These are phyloP conservation scores for Colostygia pectinataria DNA, from an alignment of 2,888 invertebrate genomes.

Conservation along the genomic window DNA sequence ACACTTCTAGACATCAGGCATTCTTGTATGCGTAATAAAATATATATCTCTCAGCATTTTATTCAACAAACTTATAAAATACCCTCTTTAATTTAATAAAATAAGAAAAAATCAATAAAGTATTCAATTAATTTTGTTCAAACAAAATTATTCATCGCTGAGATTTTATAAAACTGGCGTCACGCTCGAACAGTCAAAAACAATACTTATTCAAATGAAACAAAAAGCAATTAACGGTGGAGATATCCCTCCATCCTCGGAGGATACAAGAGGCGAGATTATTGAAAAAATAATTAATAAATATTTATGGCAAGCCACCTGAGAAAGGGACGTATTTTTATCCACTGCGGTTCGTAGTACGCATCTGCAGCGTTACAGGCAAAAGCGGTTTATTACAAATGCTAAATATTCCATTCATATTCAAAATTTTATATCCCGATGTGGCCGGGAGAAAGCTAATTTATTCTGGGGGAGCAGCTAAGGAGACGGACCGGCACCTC, in stretches of 20 bases:
- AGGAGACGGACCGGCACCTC: conserved; percentile 72
- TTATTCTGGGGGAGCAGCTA: conserved; percentile 84
- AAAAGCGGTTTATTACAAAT: conserved; percentile 91
- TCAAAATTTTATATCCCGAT: conserved; percentile 94
- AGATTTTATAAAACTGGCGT: conserved; percentile 72
- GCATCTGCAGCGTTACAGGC: conserved; percentile 75
- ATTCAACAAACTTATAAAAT: neutral
- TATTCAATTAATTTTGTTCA: conserved; percentile 63
- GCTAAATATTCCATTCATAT: conserved; percentile 95
- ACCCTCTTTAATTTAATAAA: conserved; percentile 7
- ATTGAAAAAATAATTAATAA: conserved; percentile 84
- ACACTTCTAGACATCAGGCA: no score
- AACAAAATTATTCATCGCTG: conserved; percentile 72
- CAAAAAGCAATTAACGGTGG: conserved; percentile 81
- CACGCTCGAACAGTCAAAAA: conserved; percentile 79
- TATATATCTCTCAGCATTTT: no score
- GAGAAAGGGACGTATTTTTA: conserved; percentile 73
- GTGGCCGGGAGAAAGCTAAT: conserved; percentile 87
- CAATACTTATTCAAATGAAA: conserved; percentile 83
- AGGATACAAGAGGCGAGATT: conserved; percentile 78
- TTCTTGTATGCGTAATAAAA: neutral
- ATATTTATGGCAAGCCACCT: conserved; percentile 82
- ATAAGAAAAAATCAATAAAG: conserved; percentile 52
- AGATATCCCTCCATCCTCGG: conserved; percentile 77
- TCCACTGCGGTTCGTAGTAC: conserved; percentile 68